These are phyloP conservation scores for Centrocercus urophasianus DNA, from an alignment of 2,113 vertebrate species.

Conservation along the genomic window DNA sequence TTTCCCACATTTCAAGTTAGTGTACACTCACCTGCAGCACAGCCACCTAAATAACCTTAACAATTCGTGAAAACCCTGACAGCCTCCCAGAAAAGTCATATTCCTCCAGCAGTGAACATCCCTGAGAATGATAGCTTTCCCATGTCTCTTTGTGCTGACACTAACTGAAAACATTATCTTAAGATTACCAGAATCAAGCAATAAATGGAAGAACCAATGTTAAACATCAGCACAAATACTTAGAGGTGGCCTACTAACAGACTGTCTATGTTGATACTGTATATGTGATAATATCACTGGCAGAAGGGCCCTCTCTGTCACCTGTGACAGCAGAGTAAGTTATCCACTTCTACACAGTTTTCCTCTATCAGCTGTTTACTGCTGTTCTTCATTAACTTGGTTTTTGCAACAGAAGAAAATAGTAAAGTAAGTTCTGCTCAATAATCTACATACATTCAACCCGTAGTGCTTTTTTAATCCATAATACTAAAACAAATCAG, in stretches of 20 bases:
- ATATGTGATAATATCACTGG: accelerated
- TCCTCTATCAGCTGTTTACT: neutral
- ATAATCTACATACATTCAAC: neutral
- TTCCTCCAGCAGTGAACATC: conserved; percentile 48
- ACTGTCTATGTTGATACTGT: neutral
- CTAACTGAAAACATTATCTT: conserved; percentile 23
- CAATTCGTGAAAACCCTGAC: conserved; percentile 20
- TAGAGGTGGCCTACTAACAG: neutral
- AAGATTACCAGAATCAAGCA: conserved; percentile 47
- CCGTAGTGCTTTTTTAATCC: neutral
- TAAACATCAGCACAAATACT: conserved; percentile 38
- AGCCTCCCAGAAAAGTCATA: conserved; percentile 60
- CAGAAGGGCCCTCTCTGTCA: neutral
- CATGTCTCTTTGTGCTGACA: conserved; percentile 37
- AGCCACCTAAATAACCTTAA: conserved; percentile 55
- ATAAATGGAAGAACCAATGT: neutral
- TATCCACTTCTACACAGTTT: neutral
- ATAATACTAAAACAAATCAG: neutral
- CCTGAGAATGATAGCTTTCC: conserved; percentile 61
- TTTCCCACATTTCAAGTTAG: conserved; percentile 58
- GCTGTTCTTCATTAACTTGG: neutral
- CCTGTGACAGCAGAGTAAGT: neutral
- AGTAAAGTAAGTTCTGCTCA: neutral
- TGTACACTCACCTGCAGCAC: conserved; percentile 24
- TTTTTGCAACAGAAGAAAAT: neutral